Conservation (phyloP, 2,888 invertebrate species). For the Nomada lathburiana region DNA sequence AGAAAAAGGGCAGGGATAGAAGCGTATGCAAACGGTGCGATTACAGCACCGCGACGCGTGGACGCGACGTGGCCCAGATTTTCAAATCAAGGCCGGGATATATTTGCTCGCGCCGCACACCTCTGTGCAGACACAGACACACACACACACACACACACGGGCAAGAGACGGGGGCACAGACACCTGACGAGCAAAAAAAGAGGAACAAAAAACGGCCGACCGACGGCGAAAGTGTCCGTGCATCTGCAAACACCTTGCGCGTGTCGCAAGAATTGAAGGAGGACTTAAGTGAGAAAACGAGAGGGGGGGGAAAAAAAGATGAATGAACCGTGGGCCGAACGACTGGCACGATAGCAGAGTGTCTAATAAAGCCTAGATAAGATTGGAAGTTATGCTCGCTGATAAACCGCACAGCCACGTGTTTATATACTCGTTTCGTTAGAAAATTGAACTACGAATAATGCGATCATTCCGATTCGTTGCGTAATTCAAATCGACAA, state of each 20-base stretch:
- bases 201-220: background rate
- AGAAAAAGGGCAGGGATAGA: conserved; percentile 1
- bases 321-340: background rate
- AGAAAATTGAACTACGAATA: background rate
- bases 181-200: conserved; percentile 44
- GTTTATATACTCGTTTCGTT: conserved; percentile 1
- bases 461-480: too few relatives aligned
- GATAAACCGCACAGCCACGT: background rate
- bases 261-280: background rate
- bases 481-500: too few relatives aligned
- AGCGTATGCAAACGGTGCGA: conserved; percentile 30
- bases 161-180: too few relatives aligned
- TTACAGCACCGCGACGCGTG: conserved; percentile 40
- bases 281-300: background rate
- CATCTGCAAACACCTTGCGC: conserved; percentile 21
- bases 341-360: conserved; percentile 5
- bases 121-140: too few relatives aligned
- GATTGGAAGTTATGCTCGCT: conserved; percentile 2
- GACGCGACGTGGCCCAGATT: conserved; percentile 56
- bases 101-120: conserved; percentile 23
- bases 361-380: conserved; percentile 26
- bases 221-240: conserved; percentile 57
- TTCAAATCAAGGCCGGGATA: conserved; percentile 65
- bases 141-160: too few relatives aligned
- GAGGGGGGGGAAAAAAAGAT: background rate